Evolutionary conservation across 2,888 invertebrate species (phyloP).

Genomic region (Lampropteryx suffumata): DNA sequence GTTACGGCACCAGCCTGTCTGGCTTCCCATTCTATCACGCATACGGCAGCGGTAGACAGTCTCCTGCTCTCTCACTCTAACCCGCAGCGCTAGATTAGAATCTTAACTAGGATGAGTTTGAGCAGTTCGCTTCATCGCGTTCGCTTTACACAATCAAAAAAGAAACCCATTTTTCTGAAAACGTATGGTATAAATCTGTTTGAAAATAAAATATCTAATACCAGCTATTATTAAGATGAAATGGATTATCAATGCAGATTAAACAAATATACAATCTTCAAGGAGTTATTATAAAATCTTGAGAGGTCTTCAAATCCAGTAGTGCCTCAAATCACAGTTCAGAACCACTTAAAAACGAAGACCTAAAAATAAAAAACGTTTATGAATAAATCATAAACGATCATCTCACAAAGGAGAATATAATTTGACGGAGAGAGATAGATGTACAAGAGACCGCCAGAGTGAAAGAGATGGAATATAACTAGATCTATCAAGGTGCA

Average conservation of each 20-base stretch:
- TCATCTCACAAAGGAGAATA: constrained; percentile 52
- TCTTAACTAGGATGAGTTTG: too few relatives aligned
- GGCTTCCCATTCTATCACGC: too few relatives aligned
- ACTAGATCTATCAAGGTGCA: constrained; percentile 55
- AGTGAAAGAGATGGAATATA: constrained; percentile 44
- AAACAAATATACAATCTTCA: constrained; percentile 14
- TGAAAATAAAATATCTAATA: too few relatives aligned
- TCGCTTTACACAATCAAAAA: too few relatives aligned
- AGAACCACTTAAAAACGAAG: constrained; percentile 49
- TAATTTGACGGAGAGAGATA: constrained; percentile 44
- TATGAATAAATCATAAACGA: constrained; percentile 47
- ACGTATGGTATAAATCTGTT: too few relatives aligned
- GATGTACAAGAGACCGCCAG: constrained; percentile 22
- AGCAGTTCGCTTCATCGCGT: too few relatives aligned
- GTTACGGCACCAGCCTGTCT: too few relatives aligned
- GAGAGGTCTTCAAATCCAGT: constrained; percentile 49
- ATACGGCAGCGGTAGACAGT: too few relatives aligned
- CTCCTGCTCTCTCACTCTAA: too few relatives aligned
- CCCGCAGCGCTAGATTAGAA: too few relatives aligned
- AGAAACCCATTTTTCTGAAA: too few relatives aligned
- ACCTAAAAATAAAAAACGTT: constrained; percentile 43
- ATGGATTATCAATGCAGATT: neutral
- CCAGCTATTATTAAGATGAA: constrained; percentile 5
- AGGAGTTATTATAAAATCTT: constrained; percentile 28
- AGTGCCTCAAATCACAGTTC: constrained; percentile 58